Conservation (phyloP, 1,140 invertebrate genomes). For the Laodelphax striatellus region DNA sequence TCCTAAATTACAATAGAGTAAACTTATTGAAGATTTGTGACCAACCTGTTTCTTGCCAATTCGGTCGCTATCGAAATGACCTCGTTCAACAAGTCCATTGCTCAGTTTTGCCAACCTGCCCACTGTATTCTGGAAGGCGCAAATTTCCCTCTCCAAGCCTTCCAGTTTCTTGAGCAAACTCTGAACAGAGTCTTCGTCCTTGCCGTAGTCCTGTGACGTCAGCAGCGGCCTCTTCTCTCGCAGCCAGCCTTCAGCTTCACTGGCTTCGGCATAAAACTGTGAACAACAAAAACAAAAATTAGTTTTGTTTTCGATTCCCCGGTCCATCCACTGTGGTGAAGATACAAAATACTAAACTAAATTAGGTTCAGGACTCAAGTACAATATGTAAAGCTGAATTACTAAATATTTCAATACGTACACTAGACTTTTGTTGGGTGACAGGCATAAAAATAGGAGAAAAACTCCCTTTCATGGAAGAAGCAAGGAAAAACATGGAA, state of each 20-base stretch:
- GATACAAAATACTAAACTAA: too few species aligned
- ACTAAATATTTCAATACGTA: too few species aligned
- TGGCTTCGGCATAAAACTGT: slow-evolving; percentile 74
- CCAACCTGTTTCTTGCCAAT: slow-evolving; percentile 51
- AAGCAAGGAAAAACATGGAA: too few species aligned
- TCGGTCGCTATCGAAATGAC: slow-evolving; percentile 69
- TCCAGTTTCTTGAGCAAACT: slow-evolving; percentile 69
- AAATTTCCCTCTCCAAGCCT: slow-evolving; percentile 65
- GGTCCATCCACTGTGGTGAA: too few species aligned
- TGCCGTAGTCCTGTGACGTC: slow-evolving; percentile 63
- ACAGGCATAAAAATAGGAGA: too few species aligned
- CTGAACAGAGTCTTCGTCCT: slow-evolving; percentile 78
- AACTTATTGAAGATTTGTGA: background rate
- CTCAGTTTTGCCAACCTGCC: slow-evolving; percentile 53
- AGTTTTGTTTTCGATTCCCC: too few species aligned
- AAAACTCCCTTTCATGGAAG: too few species aligned
- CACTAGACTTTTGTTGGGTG: too few species aligned
- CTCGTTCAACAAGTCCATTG: slow-evolving; percentile 51
- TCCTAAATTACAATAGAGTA: too few species aligned
- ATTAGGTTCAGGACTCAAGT: background rate
- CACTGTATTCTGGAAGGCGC: slow-evolving; percentile 53
- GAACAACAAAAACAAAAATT: too few species aligned
- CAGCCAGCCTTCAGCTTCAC: slow-evolving; percentile 80
- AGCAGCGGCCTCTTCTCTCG: slow-evolving; percentile 67
- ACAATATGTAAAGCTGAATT: too few species aligned